These are phyloP conservation scores for Maconellicoccus hirsutus DNA, from an alignment of 1,140 invertebrate species.

Conservation along the genomic window DNA sequence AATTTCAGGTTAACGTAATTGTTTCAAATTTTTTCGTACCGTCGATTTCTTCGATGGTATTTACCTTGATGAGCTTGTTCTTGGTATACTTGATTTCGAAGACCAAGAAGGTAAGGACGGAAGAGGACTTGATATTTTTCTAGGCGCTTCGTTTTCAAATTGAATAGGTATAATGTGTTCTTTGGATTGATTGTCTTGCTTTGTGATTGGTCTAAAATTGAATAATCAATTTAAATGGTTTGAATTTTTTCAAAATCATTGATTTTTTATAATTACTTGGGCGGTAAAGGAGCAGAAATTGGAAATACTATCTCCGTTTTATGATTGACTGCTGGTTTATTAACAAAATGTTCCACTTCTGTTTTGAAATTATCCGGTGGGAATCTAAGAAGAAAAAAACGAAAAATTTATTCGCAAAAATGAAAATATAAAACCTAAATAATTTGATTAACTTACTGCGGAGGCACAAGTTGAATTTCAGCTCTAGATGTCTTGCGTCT, in stretches of 20 bases:
- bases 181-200: slow-evolving; percentile 33
- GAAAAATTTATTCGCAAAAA: slow-evolving; percentile 2
- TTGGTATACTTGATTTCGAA: not conserved
- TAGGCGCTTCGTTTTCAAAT: slow-evolving; percentile 36
- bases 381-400: not conserved
- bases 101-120: slow-evolving; percentile 35
- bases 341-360: slow-evolving; percentile 48
- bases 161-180: slow-evolving; percentile 47
- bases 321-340: slow-evolving; percentile 38
- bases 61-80: slow-evolving; percentile 13
- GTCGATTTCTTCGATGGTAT: too few relatives aligned
- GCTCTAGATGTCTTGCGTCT: slow-evolving; percentile 47
- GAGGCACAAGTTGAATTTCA: slow-evolving; percentile 46
- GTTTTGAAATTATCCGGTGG: slow-evolving; percentile 35
- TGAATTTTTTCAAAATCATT: not conserved
- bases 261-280: slow-evolving; percentile 23
- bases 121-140: slow-evolving; percentile 29
- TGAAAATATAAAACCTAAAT: not conserved
- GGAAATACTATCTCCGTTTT: slow-evolving; percentile 47
- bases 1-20: too few relatives aligned
- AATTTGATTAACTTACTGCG: slow-evolving; percentile 30
- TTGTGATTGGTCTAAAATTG: slow-evolving; percentile 28
- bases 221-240: not conserved
- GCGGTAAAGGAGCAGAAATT: slow-evolving; percentile 34
- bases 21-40: too few relatives aligned